A percentile compares a stretch with the other conserved stretches of the same genome.
phyloP scores from a whole-genome alignment of 2,797 vertebrate genomes.

The Clamator glandarius region DNA sequence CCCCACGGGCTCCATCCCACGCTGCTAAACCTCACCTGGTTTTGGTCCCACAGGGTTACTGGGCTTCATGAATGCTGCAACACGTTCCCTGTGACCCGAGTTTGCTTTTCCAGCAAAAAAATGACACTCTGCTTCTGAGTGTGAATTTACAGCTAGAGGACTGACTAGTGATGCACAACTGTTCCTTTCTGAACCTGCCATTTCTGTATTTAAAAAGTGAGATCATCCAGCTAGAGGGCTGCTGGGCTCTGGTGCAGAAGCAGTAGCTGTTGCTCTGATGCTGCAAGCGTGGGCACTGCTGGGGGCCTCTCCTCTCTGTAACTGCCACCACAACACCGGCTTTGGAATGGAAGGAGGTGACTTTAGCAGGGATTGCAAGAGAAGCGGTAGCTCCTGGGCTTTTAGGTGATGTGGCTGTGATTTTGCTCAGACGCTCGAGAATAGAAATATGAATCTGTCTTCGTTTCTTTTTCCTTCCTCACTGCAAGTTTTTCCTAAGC shows the following conservation, averaged over 20 bases:
- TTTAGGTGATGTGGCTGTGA: neutral
- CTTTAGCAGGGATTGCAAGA: neutral
- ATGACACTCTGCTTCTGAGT: neutral
- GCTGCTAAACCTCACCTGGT: rapidly evolving
- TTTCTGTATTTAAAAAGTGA: neutral
- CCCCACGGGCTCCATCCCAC: rapidly evolving
- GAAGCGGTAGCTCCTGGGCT: neutral
- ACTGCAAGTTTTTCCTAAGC: conserved; percentile 1
- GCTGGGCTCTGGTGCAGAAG: neutral
- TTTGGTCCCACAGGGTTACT: neutral
- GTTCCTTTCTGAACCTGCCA: neutral
- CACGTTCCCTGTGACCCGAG: neutral
- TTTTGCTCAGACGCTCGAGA: neutral
- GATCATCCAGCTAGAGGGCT: neutral
- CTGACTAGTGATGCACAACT: neutral
- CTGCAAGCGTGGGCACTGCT: neutral
- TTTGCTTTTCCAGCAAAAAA: conserved; percentile 19
- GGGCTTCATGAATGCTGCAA: conserved; percentile 17
- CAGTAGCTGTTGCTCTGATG: neutral
- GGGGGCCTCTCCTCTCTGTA: neutral
- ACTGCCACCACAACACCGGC: rapidly evolving
- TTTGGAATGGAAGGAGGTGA: neutral
- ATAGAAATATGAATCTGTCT: neutral
- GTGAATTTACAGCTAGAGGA: neutral
- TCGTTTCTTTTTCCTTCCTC: neutral